Evolutionary conservation across 2,888 invertebrate genomes (phyloP), one percentile per base, ranked within the genome.

Genomic region (Zygaena filipendulae): DNA sequence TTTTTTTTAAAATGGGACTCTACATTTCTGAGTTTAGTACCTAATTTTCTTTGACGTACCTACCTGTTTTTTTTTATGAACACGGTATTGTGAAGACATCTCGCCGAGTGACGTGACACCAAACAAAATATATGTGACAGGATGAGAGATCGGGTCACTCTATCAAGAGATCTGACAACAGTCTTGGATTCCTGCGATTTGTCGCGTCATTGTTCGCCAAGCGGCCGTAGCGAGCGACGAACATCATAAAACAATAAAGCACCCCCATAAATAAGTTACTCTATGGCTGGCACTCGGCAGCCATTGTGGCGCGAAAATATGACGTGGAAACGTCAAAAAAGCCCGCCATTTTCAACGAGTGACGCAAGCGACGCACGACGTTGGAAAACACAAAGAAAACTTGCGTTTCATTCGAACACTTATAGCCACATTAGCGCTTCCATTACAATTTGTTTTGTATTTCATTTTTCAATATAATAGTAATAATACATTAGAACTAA

Each of bases 181-280:
- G 57, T 47, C 43, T 48, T 46, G 52, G 52, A 66, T 69, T 64
- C 60, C 54, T 57, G 43, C 54, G 49, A 57, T 58, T 56, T 61
- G 63, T 62, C 54, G 43, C 49, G 59, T 58, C 63, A 62, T 61
- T 66, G 64, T 63, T 42, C 42, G 18, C 27, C 39, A 52, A 49
- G 45, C 47, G 44, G 43, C 53, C 49, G 50, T 43, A 51, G 49
- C 64, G 58, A 60, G 60, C 68, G 63, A 66, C 62, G 50, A 43
- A 40, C 42, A 45, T 51, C 48, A 49, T 70, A 71, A 71, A 70
- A 72, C 71, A 67, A 72, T 71, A 70, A 72, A 74, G 70, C 70
- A 64, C 71, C 70, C 70, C 66, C n/a, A n/a, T n/a, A n/a, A n/a
- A n/a, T n/a, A n/a, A n/a, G n/a, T n/a, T n/a, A n/a, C n/a, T n/a